phyloP scores from a whole-genome alignment of 2,113 vertebrate species.

The Hemiscyllium ocellatum region DNA sequence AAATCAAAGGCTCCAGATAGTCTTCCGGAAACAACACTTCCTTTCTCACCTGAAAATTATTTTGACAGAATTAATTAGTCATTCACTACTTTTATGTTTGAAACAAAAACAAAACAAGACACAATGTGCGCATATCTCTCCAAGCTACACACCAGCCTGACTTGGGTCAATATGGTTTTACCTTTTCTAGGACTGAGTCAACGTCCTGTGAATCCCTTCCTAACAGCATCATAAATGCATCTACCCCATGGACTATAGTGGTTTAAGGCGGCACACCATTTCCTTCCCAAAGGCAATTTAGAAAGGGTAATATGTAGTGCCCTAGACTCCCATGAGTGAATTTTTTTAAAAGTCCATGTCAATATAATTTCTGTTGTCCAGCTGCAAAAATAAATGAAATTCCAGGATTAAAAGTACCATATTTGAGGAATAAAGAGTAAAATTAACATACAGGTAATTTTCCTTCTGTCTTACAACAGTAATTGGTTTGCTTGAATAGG shows the following conservation, averaged over 20 bases:
- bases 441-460: neutral
- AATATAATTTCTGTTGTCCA: neutral
- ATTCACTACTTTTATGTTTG: neutral
- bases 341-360: neutral
- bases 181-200: too few relatives aligned
- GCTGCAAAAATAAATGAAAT: neutral
- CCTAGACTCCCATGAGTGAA: too few relatives aligned
- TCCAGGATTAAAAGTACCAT: neutral
- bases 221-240: too few relatives aligned
- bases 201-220: too few relatives aligned
- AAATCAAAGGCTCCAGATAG: slow-evolving; percentile 67
- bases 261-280: too few relatives aligned
- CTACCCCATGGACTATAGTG: too few relatives aligned
- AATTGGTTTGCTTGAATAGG: neutral
- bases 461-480: neutral
- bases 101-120: neutral
- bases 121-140: too few relatives aligned
- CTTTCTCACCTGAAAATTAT: slow-evolving; percentile 72
- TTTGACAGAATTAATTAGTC: neutral
- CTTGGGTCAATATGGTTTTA: too few relatives aligned
- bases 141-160: too few relatives aligned
- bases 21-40: slow-evolving; percentile 66
- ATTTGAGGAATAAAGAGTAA: neutral
- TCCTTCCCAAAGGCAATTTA: too few relatives aligned
- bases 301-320: too few relatives aligned